A percentile compares a stretch with the other conserved stretches of the same genome.
Evolutionary conservation across 2,888 invertebrate genomes (phyloP).

Genomic region (Petrophora chlorosata): DNA sequence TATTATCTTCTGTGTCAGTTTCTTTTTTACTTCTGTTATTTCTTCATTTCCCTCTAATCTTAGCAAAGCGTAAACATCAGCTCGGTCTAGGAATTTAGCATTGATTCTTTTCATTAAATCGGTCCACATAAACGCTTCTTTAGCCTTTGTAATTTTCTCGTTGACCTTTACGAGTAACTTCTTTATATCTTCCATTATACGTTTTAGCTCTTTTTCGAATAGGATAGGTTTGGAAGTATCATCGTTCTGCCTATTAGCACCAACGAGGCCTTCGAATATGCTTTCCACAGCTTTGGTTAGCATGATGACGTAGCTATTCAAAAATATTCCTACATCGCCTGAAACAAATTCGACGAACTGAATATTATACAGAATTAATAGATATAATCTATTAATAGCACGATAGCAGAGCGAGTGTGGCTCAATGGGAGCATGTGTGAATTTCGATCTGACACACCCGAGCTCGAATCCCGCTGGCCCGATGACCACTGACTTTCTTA

Average conservation of each 20-base stretch:
- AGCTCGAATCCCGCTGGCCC: too few species aligned
- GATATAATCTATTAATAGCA: too few species aligned
- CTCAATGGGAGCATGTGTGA: too few species aligned
- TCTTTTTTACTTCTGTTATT: constrained; percentile 40
- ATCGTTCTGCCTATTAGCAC: constrained; percentile 24
- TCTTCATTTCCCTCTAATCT: constrained; percentile 42
- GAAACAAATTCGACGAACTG: constrained; percentile 1
- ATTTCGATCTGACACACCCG: too few species aligned
- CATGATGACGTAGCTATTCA: constrained; percentile 57
- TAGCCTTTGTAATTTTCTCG: constrained; percentile 40
- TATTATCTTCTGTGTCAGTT: constrained; percentile 50
- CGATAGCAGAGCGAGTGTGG: too few species aligned
- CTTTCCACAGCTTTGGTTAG: constrained; percentile 49
- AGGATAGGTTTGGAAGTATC: constrained; percentile 25
- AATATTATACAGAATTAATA: too few species aligned
- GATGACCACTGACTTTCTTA: too few species aligned
- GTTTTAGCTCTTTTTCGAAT: constrained; percentile 48
- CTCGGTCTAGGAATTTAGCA: constrained; percentile 53
- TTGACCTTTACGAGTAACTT: constrained; percentile 47
- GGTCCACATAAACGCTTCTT: constrained; percentile 50
- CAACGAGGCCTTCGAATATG: constrained; percentile 45
- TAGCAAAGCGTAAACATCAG: constrained; percentile 41
- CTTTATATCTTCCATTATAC: constrained; percentile 44
- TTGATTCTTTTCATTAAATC: constrained; percentile 60
- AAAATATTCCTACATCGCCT: constrained; percentile 39